Evolutionary conservation across 2,888 invertebrate species (phyloP).

Genomic region (Globia sparganii): DNA sequence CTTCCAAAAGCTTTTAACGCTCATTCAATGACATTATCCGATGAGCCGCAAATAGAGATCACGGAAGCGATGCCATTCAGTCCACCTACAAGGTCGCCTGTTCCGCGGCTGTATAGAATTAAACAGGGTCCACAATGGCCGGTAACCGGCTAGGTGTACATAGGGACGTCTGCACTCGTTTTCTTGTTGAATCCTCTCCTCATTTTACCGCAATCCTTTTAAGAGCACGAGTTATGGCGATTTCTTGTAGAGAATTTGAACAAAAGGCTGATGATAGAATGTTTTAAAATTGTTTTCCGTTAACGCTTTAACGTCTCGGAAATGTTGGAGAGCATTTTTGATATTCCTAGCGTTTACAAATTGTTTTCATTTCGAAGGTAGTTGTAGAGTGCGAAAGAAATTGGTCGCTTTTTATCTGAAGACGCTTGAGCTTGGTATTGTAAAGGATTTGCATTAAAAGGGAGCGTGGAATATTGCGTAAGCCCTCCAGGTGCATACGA

Average conservation of each 20-base stretch:
- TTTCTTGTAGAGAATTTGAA: conserved; percentile 77
- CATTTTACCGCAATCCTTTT: conserved; percentile 82
- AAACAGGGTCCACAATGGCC: conserved; percentile 63
- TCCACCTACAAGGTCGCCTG: conserved; percentile 78
- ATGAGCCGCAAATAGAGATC: conserved; percentile 72
- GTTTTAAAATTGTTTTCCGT: conserved; percentile 78
- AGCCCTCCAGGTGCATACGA: conserved; percentile 81
- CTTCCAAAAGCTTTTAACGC: conserved; percentile 80
- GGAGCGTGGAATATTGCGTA: conserved; percentile 70
- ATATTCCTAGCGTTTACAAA: conserved; percentile 51
- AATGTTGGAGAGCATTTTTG: conserved; percentile 62
- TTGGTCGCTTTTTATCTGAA: conserved; percentile 23
- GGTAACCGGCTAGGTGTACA: conserved; percentile 45
- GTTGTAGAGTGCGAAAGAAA: conserved; percentile 20
- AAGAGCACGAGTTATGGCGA: conserved; percentile 80
- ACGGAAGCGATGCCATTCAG: conserved; percentile 81
- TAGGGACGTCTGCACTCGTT: conserved; percentile 71
- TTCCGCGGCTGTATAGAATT: conserved; percentile 72
- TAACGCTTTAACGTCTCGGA: conserved; percentile 62
- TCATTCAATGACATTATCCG: conserved; percentile 74
- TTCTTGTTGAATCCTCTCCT: conserved; percentile 76
- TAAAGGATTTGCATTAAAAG: conserved; percentile 50
- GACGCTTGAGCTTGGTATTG: conserved; percentile 6
- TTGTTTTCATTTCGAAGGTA: conserved; percentile 55
- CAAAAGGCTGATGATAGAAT: conserved; percentile 80